Evolutionary conservation across 2,888 invertebrate genomes (phyloP), one percentile per base, ranked within the genome.

Genomic region (Criorhina ranunculi): DNA sequence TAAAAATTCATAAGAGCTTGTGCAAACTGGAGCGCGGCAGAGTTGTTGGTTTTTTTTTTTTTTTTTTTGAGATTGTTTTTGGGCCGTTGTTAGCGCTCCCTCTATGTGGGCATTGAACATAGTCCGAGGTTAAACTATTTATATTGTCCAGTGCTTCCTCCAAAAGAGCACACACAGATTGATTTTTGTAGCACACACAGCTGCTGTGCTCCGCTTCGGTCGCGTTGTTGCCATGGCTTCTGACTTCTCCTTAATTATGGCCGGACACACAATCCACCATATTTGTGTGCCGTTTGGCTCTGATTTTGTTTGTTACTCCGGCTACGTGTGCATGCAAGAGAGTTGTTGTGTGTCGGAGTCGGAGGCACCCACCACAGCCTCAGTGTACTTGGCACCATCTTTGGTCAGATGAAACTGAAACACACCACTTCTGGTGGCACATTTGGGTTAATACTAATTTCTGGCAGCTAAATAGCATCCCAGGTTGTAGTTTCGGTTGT

Each of bases 241-340:
- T 85, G 85, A 85, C 85, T 85, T 85, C 75, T 85, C 80, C 80
- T 80, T 85, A 80, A 85, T 85, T 85, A 85, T 85, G 80, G 81
- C 72, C 59, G 59, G 62, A 72, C 72, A 70, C 62, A 76, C 85
- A 64, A 60, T 72, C 81, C 40, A 66, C 81, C 86, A 81, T 81
- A 76, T 86, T 81, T 80, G 86, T 59, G 44, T 7, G 24, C 24
- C 33, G 51, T 60, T 51, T 49, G 53, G 75, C 85, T 85, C 12
- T 85, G 85, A 85, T 85, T 85, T 85, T 66, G 49, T 75, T 53
- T 81, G 53, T 57, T 57, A 15, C 17, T 12, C 37, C 6, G 33
- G 33, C 15, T 49, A 29, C 19, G 55, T 53, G 53, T 67, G 75
- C 37, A 70, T 44, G 53, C 31, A 59, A 44, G 46, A 72, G 62